Percentiles rank a stretch among this genome's conserved stretches.
These are phyloP conservation scores for Athalia circularis DNA, from an alignment of 2,888 invertebrate species.

Conservation along the genomic window DNA sequence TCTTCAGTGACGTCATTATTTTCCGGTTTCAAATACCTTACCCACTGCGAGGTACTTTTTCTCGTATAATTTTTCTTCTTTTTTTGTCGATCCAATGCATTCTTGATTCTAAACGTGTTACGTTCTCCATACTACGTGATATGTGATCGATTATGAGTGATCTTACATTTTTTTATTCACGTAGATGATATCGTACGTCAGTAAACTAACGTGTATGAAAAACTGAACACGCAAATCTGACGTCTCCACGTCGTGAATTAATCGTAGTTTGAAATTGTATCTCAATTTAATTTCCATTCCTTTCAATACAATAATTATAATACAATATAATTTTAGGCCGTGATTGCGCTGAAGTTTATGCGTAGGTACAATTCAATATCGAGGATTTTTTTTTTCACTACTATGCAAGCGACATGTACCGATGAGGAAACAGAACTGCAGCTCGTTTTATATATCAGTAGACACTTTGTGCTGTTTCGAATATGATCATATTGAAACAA, in stretches of 20 bases:
- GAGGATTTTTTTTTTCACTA: background rate
- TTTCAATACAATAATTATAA: background rate
- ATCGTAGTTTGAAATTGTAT: slow-evolving; percentile 6
- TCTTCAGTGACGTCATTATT: no score
- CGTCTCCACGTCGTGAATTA: background rate
- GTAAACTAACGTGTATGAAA: background rate
- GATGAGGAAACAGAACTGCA: background rate
- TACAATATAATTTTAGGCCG: no score
- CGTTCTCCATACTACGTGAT: no score
- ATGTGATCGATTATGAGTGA: background rate
- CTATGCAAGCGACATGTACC: background rate
- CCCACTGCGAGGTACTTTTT: no score
- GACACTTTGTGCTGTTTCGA: background rate
- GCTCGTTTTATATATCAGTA: background rate
- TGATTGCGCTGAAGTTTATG: background rate
- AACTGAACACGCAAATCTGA: background rate
- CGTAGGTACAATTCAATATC: background rate
- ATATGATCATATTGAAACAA: no score
- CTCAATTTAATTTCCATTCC: slow-evolving; percentile 15
- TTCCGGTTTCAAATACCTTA: no score
- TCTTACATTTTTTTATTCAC: background rate
- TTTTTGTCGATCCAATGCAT: no score
- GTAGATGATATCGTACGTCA: background rate
- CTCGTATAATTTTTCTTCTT: no score
- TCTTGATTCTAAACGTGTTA: no score